Evolutionary conservation across 2,888 invertebrate genomes (phyloP).

Genomic region (Andrena minutula): DNA sequence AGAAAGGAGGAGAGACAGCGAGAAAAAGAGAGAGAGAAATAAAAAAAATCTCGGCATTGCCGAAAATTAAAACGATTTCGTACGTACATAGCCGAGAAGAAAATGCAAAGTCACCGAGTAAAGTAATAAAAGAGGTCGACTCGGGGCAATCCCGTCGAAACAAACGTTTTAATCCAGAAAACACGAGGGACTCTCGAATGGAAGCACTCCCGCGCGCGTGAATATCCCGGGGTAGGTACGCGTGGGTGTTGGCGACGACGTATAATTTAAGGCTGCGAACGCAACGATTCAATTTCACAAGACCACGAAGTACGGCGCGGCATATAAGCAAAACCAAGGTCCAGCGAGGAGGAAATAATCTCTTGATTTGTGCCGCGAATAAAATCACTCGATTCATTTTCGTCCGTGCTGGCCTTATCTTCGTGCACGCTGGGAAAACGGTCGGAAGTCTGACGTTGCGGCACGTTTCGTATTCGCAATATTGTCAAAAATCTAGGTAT

Average conservation of each 20-base stretch:
- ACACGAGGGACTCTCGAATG: conserved; percentile 60
- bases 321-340: conserved; percentile 69
- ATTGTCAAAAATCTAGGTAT: conserved; percentile 66
- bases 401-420: conserved; percentile 70
- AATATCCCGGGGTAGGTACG: conserved; percentile 68
- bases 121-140: conserved; percentile 70
- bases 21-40: not conserved
- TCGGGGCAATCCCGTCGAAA: conserved; percentile 70
- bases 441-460: conserved; percentile 67
- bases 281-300: conserved; percentile 77
- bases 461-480: conserved; percentile 59
- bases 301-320: conserved; percentile 66
- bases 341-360: conserved; percentile 72
- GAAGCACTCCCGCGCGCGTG: conserved; percentile 60
- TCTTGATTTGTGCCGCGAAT: conserved; percentile 74
- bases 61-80: conserved; percentile 54
- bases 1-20: not conserved
- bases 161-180: conserved; percentile 75
- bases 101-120: conserved; percentile 62
- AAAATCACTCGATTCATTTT: conserved; percentile 75
- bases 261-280: conserved; percentile 75
- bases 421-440: conserved; percentile 60
- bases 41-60: conserved; percentile 16
- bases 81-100: conserved; percentile 49
- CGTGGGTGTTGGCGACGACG: conserved; percentile 76